These are phyloP conservation scores for Sphaeridia pumilis DNA, from an alignment of 2,888 invertebrate genomes.

Conservation along the genomic window DNA sequence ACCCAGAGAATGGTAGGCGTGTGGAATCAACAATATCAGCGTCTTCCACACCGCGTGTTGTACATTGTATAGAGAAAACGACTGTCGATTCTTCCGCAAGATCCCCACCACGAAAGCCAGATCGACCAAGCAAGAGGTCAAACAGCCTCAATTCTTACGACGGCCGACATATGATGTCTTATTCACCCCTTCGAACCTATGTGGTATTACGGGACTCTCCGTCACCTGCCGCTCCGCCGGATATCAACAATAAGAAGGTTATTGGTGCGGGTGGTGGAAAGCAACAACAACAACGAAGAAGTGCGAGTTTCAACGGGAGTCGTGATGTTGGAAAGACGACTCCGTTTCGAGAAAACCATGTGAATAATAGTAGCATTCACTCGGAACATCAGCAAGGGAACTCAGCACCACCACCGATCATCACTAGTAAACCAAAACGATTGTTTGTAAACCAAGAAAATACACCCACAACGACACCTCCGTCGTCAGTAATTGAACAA, in stretches of 20 bases:
- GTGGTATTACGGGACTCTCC: slow-evolving; percentile 21
- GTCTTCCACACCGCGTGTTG: too few species aligned
- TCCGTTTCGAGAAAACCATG: not conserved
- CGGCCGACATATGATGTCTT: slow-evolving; percentile 22
- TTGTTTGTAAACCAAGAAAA: not conserved
- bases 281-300: too few species aligned
- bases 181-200: slow-evolving; percentile 33
- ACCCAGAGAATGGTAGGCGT: slow-evolving; percentile 1
- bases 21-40: not conserved
- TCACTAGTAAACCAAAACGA: not conserved
- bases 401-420: too few species aligned
- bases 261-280: too few species aligned
- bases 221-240: not conserved
- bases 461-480: not conserved
- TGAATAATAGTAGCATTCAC: too few species aligned
- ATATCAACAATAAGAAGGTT: slow-evolving; percentile 7
- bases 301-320: too few species aligned
- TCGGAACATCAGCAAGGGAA: too few species aligned
- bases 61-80: not conserved
- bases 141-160: slow-evolving; percentile 34
- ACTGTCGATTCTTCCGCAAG: slow-evolving; percentile 10
- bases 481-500: not conserved
- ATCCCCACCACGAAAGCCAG: slow-evolving; percentile 26
- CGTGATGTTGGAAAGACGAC: too few species aligned
- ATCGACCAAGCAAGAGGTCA: slow-evolving; percentile 27